Conservation (phyloP, 2,888 invertebrate species). For the Aphodius granarius region DNA sequence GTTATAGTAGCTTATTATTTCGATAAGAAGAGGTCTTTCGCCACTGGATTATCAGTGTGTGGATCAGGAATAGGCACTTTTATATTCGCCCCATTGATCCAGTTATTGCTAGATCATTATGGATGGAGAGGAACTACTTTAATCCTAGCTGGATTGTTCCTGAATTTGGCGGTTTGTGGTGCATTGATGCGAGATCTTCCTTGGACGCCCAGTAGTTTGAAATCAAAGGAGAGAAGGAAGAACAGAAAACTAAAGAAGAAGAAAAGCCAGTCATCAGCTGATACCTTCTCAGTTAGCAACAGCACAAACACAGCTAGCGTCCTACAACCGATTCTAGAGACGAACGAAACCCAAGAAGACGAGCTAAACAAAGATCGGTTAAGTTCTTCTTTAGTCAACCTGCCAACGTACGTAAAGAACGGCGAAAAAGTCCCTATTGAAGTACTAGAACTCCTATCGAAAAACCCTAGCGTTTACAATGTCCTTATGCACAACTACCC, state of each 20-base stretch:
- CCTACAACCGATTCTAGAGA: slow-evolving; percentile 57
- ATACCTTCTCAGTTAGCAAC: slow-evolving; percentile 70
- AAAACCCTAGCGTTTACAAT: slow-evolving; percentile 69
- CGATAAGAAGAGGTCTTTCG: slow-evolving; percentile 79
- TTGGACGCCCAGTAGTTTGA: slow-evolving; percentile 66
- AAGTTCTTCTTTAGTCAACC: slow-evolving; percentile 78
- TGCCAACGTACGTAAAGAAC: slow-evolving; percentile 81
- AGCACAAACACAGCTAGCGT: slow-evolving; percentile 67
- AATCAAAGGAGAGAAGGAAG: slow-evolving; percentile 65
- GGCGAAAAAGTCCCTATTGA: slow-evolving; percentile 78
- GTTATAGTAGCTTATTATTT: slow-evolving; percentile 91
- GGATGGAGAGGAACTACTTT: slow-evolving; percentile 83
- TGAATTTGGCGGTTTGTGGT: slow-evolving; percentile 82
- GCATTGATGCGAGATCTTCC: slow-evolving; percentile 77
- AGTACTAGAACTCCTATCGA: slow-evolving; percentile 72
- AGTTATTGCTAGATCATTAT: slow-evolving; percentile 72
- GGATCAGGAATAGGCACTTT: slow-evolving; percentile 89
- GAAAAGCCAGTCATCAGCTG: slow-evolving; percentile 65
- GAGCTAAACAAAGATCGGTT: slow-evolving; percentile 52
- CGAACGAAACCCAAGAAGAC: slow-evolving; percentile 40
- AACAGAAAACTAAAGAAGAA: slow-evolving; percentile 60
- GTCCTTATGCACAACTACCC: slow-evolving; percentile 76
- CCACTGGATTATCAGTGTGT: slow-evolving; percentile 84
- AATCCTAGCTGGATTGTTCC: slow-evolving; percentile 78
- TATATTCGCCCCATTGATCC: slow-evolving; percentile 79